phyloP scores from a whole-genome alignment of 2,113 vertebrate species.

The Vimba vimba region DNA sequence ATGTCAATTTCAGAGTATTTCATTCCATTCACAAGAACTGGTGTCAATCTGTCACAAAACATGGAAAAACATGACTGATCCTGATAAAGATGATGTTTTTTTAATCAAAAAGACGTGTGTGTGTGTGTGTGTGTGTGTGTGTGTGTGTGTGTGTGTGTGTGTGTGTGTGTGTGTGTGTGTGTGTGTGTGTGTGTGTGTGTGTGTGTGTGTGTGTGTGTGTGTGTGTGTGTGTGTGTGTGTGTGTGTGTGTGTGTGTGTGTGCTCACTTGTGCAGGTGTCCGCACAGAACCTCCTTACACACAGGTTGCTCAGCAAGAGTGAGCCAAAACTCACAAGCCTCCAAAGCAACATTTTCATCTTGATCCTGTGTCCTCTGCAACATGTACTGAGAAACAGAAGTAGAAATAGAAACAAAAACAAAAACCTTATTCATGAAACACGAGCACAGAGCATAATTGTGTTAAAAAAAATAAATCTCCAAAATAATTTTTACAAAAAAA shows the following conservation, averaged over 20 bases:
- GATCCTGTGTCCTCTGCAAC: slow-evolving; percentile 95
- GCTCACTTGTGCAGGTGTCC: slow-evolving; percentile 92
- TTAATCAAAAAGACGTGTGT: no score
- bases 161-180: slow-evolving; percentile 47
- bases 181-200: no score
- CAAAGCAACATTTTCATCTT: slow-evolving; percentile 95
- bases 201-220: no score
- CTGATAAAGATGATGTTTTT: neutral
- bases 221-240: no score
- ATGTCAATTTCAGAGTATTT: slow-evolving; percentile 99
- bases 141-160: neutral
- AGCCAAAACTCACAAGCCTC: slow-evolving; percentile 99
- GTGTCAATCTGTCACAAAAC: slow-evolving; percentile 84
- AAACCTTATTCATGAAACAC: neutral
- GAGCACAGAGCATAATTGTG: neutral
- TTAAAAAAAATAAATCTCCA: neutral
- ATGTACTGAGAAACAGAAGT: slow-evolving; percentile 82
- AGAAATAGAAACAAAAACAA: neutral
- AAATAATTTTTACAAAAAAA: neutral
- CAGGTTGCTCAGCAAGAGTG: slow-evolving; percentile 93
- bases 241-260: neutral
- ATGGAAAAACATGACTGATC: slow-evolving; percentile 20
- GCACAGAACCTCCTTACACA: slow-evolving; percentile 94
- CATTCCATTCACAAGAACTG: slow-evolving; percentile 97
- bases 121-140: no score